Evolutionary conservation across 2,888 invertebrate species (phyloP).

Genomic region (Eumerus sabulonum): DNA sequence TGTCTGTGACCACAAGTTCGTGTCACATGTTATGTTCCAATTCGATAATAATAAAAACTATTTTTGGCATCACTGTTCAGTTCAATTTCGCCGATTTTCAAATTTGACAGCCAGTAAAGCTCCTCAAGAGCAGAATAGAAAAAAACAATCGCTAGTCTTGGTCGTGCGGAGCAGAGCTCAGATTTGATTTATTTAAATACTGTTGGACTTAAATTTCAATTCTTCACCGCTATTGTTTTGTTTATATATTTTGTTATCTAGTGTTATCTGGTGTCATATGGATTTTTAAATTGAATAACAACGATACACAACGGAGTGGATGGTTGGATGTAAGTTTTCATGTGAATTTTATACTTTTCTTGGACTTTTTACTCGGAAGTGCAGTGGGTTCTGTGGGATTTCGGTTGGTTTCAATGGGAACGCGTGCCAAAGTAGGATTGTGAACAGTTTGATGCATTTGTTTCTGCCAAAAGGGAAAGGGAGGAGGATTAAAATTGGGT

Average conservation of each 20-base stretch:
- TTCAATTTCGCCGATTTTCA: slow-evolving; percentile 44
- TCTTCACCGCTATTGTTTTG: slow-evolving; percentile 2
- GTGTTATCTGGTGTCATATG: slow-evolving; percentile 14
- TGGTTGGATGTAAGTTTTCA: slow-evolving; percentile 22
- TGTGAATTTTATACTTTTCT: background rate
- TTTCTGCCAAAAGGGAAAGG: too few species aligned
- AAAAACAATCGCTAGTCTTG: slow-evolving; percentile 48
- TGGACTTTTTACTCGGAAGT: background rate
- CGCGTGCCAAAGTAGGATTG: too few species aligned
- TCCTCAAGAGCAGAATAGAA: slow-evolving; percentile 30
- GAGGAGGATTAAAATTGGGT: too few species aligned
- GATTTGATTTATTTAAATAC: slow-evolving; percentile 2
- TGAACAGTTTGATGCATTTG: slow-evolving; percentile 14
- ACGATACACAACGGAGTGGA: background rate
- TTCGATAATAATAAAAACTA: too few species aligned
- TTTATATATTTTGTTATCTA: slow-evolving; percentile 54
- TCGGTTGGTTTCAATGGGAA: too few species aligned
- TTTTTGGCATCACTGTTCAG: slow-evolving; percentile 46
- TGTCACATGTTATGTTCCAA: too few species aligned
- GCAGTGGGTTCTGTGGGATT: background rate
- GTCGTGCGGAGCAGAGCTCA: slow-evolving; percentile 23
- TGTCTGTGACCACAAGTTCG: too few species aligned
- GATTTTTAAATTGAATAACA: slow-evolving; percentile 2
- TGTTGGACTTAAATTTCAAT: slow-evolving; percentile 15
- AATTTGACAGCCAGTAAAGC: slow-evolving; percentile 63